Base-by-base conservation (phyloP, 2,888 invertebrate genomes). In the Ophraella communa region DNA sequence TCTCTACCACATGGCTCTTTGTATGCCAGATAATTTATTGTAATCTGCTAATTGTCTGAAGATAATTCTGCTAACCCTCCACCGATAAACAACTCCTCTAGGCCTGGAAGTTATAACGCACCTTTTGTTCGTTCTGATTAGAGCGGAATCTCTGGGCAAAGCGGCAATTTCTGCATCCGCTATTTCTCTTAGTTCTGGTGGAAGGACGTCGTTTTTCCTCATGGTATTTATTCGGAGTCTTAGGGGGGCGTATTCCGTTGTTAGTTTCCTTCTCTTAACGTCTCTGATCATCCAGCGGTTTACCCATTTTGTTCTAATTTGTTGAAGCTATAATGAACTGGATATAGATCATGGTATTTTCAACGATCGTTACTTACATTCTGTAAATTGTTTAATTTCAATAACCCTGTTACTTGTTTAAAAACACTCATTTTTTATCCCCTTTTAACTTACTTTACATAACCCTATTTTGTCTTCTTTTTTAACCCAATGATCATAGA, bases 1-100 rank as follows among this genome's bases (percentile, higher is more conserved):
- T 27, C 23, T 56, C 61, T 87, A 91, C 97, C 98, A 98, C 86
- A 93, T 91, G n/a, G 97, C 95, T 79, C 97, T 86, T 80, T 95
- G 95, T 0, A 97, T 90, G 39, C 98, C 98, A 17, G 93, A 87
- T 39, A 98, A 81, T 81, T 94, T 91, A 82, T 97, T 98, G 81
- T 97, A 92, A 84, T 99, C 98, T 0, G 95, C 96, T 66, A 96
- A 84, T 77, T 94, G 88, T 67, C 98, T 88, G 87, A 94, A 99
- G 4, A 95, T 88, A 69, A 97, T 93, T 77, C 98, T 87, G 76
- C 96, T 96, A 64, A 98, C 79, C 56, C 96, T 87, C 91, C 94
- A 98, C 59, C 91, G 88, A 52, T 84, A 80, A 0, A 95, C 90
- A 66, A 89, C 87, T 68, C 96, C 96, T 67, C 93, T 85, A 0